Evolutionary conservation across 2,113 vertebrate genomes (phyloP).

Genomic region (Arothron firmamentum): DNA sequence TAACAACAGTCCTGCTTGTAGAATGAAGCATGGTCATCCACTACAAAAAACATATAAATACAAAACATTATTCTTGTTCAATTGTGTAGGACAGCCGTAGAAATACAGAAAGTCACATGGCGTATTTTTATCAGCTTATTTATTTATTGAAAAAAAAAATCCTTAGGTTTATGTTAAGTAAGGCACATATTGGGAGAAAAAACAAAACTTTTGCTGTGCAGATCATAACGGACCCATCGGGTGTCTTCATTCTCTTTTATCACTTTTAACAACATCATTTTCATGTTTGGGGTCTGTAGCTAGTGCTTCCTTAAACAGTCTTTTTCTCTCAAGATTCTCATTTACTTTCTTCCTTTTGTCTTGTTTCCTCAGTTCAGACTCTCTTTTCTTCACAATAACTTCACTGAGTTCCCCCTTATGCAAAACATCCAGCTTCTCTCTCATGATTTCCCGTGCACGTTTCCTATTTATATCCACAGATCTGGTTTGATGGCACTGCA

Average conservation of each 20-base stretch:
- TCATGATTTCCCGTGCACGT: constrained; percentile 85
- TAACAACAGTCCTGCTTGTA: not conserved
- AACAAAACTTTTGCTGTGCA: not conserved
- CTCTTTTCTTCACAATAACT: constrained; percentile 75
- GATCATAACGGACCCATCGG: not conserved
- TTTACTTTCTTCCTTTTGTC: constrained; percentile 82
- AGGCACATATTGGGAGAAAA: not conserved
- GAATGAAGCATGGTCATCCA: no score
- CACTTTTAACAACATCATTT: constrained; percentile 43
- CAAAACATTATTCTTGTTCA: not conserved
- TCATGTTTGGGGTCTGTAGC: constrained; percentile 37
- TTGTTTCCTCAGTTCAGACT: constrained; percentile 78
- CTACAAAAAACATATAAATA: no score
- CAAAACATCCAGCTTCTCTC: constrained; percentile 84
- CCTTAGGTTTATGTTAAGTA: not conserved
- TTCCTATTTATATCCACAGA: constrained; percentile 87
- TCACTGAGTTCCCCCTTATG: constrained; percentile 84
- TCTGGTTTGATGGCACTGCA: constrained; percentile 94
- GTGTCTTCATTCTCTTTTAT: not conserved
- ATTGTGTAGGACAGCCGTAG: not conserved
- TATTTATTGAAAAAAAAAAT: no score
- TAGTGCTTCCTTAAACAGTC: constrained; percentile 76
- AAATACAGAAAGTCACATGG: not conserved
- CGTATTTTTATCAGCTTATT: no score
- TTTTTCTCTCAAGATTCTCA: constrained; percentile 86